A percentile compares a stretch with the other conserved stretches of the same genome.
Conservation (phyloP, 2,888 invertebrate species). For the Melangyna quadrimaculata region DNA sequence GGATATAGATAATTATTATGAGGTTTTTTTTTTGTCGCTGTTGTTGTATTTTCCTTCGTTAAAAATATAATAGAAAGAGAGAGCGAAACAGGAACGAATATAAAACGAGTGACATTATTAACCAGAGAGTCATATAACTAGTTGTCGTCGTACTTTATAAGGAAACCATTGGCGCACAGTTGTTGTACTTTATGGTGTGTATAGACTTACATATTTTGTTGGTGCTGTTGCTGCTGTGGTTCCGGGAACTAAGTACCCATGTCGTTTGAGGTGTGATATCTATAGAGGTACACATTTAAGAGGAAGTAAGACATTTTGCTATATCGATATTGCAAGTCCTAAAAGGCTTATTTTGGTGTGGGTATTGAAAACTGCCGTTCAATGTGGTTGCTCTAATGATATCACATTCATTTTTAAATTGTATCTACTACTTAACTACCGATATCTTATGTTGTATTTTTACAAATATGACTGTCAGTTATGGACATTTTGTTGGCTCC, state of each 20-base stretch:
- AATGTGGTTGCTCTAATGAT: too few species aligned
- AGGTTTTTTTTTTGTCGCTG: constrained; percentile 10
- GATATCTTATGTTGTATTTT: too few species aligned
- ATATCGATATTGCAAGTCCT: background rate
- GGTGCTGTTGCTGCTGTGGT: constrained; percentile 7
- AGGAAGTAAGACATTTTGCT: constrained; percentile 6
- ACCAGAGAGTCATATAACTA: constrained; percentile 32
- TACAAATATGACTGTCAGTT: too few species aligned
- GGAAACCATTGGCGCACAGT: constrained; percentile 6
- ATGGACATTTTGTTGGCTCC: too few species aligned
- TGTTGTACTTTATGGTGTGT: constrained; percentile 10
- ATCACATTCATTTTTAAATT: too few species aligned
- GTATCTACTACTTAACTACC: too few species aligned
- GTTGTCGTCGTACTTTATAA: constrained; percentile 15
- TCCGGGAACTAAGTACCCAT: constrained; percentile 32
- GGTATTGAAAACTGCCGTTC: background rate
- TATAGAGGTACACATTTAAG: background rate
- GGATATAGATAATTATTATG: constrained; percentile 57
- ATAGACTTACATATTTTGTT: background rate
- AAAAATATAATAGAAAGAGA: background rate
- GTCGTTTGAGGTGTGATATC: constrained; percentile 28
- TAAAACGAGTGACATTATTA: constrained; percentile 48
- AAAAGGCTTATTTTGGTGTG: background rate
- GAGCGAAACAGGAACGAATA: constrained; percentile 29
- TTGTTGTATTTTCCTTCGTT: background rate